Percentiles rank a stretch among this genome's conserved stretches.
Evolutionary conservation across 2,888 invertebrate genomes (phyloP).

Genomic region (Abscondita cerata): DNA sequence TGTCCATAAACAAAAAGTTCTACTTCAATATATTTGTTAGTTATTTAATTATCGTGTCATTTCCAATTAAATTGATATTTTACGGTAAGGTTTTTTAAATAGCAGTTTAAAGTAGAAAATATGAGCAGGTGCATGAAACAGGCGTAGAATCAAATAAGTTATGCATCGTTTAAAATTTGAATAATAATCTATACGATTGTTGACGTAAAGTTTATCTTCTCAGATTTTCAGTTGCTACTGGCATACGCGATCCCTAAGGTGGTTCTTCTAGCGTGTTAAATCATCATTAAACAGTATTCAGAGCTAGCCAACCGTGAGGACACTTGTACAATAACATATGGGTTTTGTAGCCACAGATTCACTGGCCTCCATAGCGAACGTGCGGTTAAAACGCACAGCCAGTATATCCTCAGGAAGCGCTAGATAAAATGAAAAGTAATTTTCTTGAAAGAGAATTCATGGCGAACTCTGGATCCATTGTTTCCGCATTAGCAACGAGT

Average conservation of each 20-base stretch:
- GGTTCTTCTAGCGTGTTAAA: slow-evolving; percentile 30
- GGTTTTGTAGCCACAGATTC: slow-evolving; percentile 35
- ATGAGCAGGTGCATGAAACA: slow-evolving; percentile 2
- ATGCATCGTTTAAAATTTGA: slow-evolving; percentile 12
- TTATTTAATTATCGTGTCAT: too few relatives aligned
- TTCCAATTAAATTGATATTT: too few relatives aligned
- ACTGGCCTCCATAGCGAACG: slow-evolving; percentile 27
- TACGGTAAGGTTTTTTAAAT: too few relatives aligned
- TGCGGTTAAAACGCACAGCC: slow-evolving; percentile 33
- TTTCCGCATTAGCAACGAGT: slow-evolving; percentile 58
- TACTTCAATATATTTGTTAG: too few relatives aligned
- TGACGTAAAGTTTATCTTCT: slow-evolving; percentile 10
- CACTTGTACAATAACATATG: slow-evolving; percentile 41
- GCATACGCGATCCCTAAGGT: slow-evolving; percentile 20
- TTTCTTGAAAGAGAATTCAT: slow-evolving; percentile 59
- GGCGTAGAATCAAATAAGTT: neutral
- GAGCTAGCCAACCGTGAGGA: slow-evolving; percentile 34
- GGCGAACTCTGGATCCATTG: slow-evolving; percentile 56
- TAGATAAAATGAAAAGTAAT: slow-evolving; percentile 60
- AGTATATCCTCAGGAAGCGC: slow-evolving; percentile 41
- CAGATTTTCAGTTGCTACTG: slow-evolving; percentile 19
- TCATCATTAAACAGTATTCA: slow-evolving; percentile 42
- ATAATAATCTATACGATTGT: slow-evolving; percentile 9
- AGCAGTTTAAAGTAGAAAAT: slow-evolving; percentile 12
- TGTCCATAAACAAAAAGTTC: too few relatives aligned